phyloP scores from a whole-genome alignment of 2,797 vertebrate genomes.

The Acropternis orthonyx region DNA sequence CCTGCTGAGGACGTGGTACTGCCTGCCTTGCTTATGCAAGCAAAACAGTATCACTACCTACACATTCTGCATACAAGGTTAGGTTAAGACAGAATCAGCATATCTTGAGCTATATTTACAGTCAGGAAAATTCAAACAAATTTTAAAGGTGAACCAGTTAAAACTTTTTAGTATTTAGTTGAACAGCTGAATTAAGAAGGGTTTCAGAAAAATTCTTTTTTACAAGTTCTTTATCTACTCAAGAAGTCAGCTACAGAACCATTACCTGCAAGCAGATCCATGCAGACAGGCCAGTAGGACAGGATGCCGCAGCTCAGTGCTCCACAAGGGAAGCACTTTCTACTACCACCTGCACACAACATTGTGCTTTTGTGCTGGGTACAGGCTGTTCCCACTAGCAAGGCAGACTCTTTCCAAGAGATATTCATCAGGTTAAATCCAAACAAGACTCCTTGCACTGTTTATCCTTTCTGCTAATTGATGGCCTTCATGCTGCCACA shows the following conservation, averaged over 20 bases:
- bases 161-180: background rate
- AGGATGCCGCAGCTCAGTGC: background rate
- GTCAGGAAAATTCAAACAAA: background rate
- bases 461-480: constrained; percentile 37
- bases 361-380: background rate
- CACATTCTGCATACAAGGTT: background rate
- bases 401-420: constrained; percentile 13
- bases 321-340: background rate
- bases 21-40: background rate
- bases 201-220: background rate
- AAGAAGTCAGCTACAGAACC: background rate
- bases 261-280: background rate
- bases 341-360: background rate
- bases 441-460: constrained; percentile 2
- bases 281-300: constrained; percentile 29
- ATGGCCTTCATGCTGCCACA: background rate
- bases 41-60: background rate
- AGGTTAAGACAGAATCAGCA: background rate
- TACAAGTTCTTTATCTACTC: background rate
- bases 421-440: constrained; percentile 13
- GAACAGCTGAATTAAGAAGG: background rate
- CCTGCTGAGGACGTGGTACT: background rate
- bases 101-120: background rate
- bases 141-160: background rate
- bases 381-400: background rate